A percentile compares a stretch with the other conserved stretches of the same genome.
Evolutionary conservation across 1,140 invertebrate species (phyloP).

Genomic region (Neodiprion virginianus): DNA sequence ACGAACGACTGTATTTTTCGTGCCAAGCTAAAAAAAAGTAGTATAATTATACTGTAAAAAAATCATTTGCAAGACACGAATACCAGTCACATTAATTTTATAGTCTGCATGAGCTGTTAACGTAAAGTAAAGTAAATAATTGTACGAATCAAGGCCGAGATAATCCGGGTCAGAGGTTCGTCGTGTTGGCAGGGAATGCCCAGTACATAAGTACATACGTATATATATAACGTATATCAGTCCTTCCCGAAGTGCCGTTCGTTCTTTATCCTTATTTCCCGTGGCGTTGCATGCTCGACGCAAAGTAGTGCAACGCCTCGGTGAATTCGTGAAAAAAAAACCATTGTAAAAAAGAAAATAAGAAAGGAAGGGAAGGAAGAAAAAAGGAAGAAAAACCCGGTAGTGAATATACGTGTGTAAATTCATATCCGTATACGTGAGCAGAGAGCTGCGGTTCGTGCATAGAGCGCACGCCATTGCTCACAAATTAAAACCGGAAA

Average conservation of each 20-base stretch:
- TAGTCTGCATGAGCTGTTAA: no score
- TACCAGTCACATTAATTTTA: no score
- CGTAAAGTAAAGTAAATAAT: no score
- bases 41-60: no score
- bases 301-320: slow-evolving; percentile 2
- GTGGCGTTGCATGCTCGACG: background rate
- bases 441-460: background rate
- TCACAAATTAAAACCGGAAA: background rate
- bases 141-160: no score
- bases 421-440: background rate
- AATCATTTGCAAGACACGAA: no score
- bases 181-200: no score
- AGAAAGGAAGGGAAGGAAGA: background rate
- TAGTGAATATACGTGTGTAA: background rate
- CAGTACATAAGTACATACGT: no score
- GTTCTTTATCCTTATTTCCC: background rate
- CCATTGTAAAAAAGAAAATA: background rate
- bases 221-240: no score
- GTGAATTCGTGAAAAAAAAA: slow-evolving; percentile 1
- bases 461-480: background rate
- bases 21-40: no score
- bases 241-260: background rate
- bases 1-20: no score
- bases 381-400: background rate
- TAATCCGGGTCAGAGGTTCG: no score